Percentiles rank a stretch among this genome's conserved stretches.
Evolutionary conservation across 2,888 invertebrate genomes (phyloP).

Genomic region (Perizoma affinitatum): DNA sequence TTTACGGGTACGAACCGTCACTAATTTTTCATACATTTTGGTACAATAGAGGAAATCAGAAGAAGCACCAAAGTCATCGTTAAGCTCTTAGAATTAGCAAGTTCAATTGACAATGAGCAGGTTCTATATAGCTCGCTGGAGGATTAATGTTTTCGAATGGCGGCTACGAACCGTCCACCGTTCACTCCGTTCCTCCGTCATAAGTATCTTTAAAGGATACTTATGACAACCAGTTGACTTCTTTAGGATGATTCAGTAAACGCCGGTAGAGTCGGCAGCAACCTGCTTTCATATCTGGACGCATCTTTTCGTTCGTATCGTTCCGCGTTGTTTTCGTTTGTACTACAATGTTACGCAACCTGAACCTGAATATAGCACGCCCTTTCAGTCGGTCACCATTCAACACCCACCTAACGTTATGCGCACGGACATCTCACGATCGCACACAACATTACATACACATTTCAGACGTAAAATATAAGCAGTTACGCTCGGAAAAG

Average conservation of each 20-base stretch:
- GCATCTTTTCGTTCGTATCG: slow-evolving; percentile 28
- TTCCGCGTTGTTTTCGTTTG: slow-evolving; percentile 63
- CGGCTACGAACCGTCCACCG: no score
- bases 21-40: neutral
- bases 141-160: no score
- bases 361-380: slow-evolving; percentile 57
- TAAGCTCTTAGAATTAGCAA: no score
- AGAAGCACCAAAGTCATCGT: no score
- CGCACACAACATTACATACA: slow-evolving; percentile 10
- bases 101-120: no score
- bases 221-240: no score
- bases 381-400: slow-evolving; percentile 51
- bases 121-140: no score
- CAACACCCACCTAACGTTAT: slow-evolving; percentile 55
- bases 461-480: neutral
- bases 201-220: no score
- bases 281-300: neutral
- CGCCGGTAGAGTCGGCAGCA: neutral
- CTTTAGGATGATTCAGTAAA: neutral
- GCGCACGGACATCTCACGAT: slow-evolving; percentile 37
- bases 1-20: neutral
- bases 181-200: no score
- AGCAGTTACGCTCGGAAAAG: no score
- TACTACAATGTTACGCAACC: slow-evolving; percentile 58
- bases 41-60: no score